phyloP scores from a whole-genome alignment of 53 echinoderm and acorn worm genomes.

The Astropecten irregularis region DNA sequence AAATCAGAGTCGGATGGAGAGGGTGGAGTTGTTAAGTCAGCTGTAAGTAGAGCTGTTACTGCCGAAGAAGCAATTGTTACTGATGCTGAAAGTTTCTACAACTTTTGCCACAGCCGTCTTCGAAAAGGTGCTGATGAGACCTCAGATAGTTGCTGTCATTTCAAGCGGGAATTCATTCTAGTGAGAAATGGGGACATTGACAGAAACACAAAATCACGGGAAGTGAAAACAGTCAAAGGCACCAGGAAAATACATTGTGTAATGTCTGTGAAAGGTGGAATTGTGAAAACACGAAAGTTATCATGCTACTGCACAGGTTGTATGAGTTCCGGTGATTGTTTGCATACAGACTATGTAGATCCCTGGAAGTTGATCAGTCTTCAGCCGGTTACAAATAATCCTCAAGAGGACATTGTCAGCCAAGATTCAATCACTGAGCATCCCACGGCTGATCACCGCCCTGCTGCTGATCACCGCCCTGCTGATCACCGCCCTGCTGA shows the following conservation, averaged over 20 bases:
- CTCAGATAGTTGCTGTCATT: slow-evolving; percentile 29
- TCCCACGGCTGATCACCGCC: too few species aligned
- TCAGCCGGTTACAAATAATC: too few species aligned
- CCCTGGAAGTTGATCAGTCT: not conserved
- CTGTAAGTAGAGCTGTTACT: slow-evolving; percentile 16
- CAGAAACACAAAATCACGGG: slow-evolving; percentile 4
- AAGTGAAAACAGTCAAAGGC: slow-evolving; percentile 47
- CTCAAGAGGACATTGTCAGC: too few species aligned
- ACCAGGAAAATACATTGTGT: slow-evolving; percentile 31
- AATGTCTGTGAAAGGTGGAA: slow-evolving; percentile 10
- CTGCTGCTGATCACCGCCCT: too few species aligned
- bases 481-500: too few species aligned
- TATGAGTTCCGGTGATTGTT: not conserved
- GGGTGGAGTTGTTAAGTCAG: slow-evolving; percentile 34
- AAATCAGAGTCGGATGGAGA: slow-evolving; percentile 44
- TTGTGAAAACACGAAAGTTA: slow-evolving; percentile 23
- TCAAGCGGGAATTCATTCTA: slow-evolving; percentile 18
- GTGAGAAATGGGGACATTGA: slow-evolving; percentile 13
- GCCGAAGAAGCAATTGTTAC: slow-evolving; percentile 23
- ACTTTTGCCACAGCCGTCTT: slow-evolving; percentile 32
- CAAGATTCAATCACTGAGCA: too few species aligned
- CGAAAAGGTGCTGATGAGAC: not conserved
- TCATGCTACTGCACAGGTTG: slow-evolving; percentile 59
- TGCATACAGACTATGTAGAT: not conserved
- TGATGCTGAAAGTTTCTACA: slow-evolving; percentile 23